A percentile compares a stretch with the other conserved stretches of the same genome.
These are phyloP conservation scores for Sarcophaga rosellei DNA, from an alignment of 2,888 invertebrate genomes.

Conservation along the genomic window DNA sequence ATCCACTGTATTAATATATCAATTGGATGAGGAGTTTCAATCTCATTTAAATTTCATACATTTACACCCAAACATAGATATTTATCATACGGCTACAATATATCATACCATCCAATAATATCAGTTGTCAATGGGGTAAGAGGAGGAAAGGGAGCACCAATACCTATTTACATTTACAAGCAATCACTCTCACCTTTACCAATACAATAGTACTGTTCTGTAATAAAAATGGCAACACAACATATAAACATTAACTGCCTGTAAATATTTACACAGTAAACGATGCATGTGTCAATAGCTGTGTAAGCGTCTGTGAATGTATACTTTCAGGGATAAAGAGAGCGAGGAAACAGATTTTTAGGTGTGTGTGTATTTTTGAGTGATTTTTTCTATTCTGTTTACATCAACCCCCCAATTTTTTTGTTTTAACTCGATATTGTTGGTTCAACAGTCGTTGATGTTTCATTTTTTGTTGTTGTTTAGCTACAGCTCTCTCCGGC, in stretches of 20 bases:
- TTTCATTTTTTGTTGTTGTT: conserved; percentile 5
- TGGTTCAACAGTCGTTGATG: conserved; percentile 36
- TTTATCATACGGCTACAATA: neutral
- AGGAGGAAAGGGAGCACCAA: neutral
- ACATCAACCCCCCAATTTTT: conserved; percentile 32
- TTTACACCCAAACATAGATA: neutral
- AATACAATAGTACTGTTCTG: neutral
- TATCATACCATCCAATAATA: neutral
- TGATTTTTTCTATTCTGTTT: neutral
- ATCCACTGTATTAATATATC: neutral
- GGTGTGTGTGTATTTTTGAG: neutral
- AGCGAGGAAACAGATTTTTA: neutral
- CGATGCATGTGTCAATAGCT: conserved; percentile 13
- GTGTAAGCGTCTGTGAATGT: neutral
- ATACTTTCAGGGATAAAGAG: neutral
- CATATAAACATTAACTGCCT: conserved; percentile 40
- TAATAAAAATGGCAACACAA: conserved; percentile 42
- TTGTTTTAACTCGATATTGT: conserved; percentile 18
- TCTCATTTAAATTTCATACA: neutral
- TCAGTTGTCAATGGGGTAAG: neutral
- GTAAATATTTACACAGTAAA: conserved; percentile 54
- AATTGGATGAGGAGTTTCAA: conserved; percentile 1
- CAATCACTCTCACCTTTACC: neutral
- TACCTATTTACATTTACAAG: neutral
- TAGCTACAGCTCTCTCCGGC: neutral